Evolutionary conservation across 2,888 invertebrate species (phyloP).

Genomic region (Tanypteryx hageni): DNA sequence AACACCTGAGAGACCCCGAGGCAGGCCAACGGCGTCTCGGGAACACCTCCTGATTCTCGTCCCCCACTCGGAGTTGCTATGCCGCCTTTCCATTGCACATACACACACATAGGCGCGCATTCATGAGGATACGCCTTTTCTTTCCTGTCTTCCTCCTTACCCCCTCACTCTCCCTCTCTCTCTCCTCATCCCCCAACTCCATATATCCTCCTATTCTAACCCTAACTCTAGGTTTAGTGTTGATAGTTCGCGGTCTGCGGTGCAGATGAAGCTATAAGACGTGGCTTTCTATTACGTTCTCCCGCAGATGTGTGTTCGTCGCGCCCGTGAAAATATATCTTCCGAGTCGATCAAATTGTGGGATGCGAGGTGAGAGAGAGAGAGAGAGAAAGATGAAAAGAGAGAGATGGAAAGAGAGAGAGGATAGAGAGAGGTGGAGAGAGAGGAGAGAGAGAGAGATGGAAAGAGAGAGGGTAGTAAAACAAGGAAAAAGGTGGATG

Average conservation of each 20-base stretch:
- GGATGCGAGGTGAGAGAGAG: background rate
- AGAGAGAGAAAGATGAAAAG: background rate
- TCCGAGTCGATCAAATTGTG: background rate
- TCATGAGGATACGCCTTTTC: background rate
- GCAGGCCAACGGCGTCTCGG: background rate
- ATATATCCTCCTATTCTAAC: no score
- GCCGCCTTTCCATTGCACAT: background rate
- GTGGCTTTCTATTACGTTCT: background rate
- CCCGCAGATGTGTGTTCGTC: background rate
- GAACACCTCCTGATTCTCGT: background rate
- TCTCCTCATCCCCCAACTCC: no score
- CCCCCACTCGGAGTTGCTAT: slow-evolving; percentile 6
- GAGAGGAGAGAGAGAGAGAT: no score
- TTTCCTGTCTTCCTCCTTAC: no score
- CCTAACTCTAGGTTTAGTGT: no score
- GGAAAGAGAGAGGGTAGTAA: no score
- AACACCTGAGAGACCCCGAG: slow-evolving; percentile 5
- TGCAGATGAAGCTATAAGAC: background rate
- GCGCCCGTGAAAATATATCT: slow-evolving; percentile 12
- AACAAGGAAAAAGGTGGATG: no score
- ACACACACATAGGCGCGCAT: background rate
- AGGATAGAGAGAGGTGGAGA: no score
- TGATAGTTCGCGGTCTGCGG: slow-evolving; percentile 13
- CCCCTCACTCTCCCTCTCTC: no score
- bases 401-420: no score